Evolutionary conservation across 2,113 vertebrate genomes (phyloP).

Genomic region (Syrrhaptes paradoxus): DNA sequence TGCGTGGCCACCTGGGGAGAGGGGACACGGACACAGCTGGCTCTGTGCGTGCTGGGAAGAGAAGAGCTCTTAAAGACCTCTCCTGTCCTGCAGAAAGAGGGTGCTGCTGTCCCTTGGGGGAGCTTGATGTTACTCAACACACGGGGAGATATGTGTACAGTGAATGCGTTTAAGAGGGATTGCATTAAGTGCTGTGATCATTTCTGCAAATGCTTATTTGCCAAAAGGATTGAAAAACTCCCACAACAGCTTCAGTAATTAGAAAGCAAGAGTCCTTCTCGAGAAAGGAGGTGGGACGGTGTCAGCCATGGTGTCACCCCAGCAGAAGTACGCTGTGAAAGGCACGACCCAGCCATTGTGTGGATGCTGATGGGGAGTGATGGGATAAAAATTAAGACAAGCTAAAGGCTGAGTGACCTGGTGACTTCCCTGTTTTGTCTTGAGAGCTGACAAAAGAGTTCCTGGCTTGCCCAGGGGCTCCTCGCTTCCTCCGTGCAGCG

Average conservation of each 20-base stretch:
- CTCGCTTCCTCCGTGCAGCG: fast-evolving
- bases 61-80: background rate
- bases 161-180: background rate
- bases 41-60: background rate
- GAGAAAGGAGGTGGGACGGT: background rate
- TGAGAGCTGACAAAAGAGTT: conserved; percentile 54
- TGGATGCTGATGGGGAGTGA: fast-evolving
- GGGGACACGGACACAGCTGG: background rate
- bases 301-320: fast-evolving
- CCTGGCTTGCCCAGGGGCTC: conserved; percentile 11
- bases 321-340: fast-evolving
- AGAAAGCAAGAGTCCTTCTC: background rate
- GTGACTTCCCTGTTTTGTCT: conserved; percentile 61
- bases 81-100: background rate
- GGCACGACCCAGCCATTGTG: background rate
- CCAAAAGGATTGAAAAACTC: background rate
- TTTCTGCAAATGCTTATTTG: background rate
- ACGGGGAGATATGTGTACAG: background rate
- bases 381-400: background rate
- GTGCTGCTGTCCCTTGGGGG: background rate
- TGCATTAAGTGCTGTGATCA: fast-evolving
- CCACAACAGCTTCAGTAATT: background rate
- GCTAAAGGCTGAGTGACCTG: conserved; percentile 18
- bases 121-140: fast-evolving
- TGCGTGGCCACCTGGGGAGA: background rate